Conservation (phyloP, 2,113 vertebrate genomes). For the Bombycilla garrulus region DNA sequence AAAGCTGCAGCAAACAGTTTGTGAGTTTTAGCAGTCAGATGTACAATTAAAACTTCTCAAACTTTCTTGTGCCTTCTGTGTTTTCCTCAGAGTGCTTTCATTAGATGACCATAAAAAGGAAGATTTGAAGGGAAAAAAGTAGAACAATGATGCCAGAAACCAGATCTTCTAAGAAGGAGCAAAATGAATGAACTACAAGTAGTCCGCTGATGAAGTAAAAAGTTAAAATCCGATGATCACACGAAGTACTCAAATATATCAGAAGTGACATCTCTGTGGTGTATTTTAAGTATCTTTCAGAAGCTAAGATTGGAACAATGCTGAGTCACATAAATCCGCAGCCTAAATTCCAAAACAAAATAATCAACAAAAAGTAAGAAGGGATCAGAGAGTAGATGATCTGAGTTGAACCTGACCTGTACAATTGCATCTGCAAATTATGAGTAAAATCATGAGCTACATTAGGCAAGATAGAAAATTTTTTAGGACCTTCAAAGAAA, state of each 20-base stretch:
- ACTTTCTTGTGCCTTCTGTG: not conserved
- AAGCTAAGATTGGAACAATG: not conserved
- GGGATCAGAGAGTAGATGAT: not conserved
- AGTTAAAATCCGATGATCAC: not conserved
- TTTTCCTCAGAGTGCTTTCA: not conserved
- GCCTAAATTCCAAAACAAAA: not conserved
- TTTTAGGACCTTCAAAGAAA: not conserved
- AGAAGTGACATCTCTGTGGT: not conserved
- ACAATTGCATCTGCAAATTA: not conserved
- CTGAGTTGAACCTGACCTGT: not conserved
- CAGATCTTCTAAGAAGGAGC: not conserved
- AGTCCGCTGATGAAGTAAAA: not conserved
- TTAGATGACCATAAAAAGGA: not conserved
- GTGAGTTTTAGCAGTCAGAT: not conserved
- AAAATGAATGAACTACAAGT: not conserved
- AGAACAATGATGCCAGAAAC: not conserved
- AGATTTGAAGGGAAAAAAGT: not conserved
- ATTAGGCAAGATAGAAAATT: not conserved
- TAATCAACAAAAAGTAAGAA: not conserved
- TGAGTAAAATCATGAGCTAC: not conserved
- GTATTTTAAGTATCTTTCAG: not conserved
- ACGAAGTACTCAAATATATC: not conserved
- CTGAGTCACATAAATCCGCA: not conserved
- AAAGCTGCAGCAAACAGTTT: not conserved
- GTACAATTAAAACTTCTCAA: not conserved